These are phyloP conservation scores for Notospermus geniculatus DNA, from an alignment of 1,140 invertebrate genomes.

Conservation along the genomic window DNA sequence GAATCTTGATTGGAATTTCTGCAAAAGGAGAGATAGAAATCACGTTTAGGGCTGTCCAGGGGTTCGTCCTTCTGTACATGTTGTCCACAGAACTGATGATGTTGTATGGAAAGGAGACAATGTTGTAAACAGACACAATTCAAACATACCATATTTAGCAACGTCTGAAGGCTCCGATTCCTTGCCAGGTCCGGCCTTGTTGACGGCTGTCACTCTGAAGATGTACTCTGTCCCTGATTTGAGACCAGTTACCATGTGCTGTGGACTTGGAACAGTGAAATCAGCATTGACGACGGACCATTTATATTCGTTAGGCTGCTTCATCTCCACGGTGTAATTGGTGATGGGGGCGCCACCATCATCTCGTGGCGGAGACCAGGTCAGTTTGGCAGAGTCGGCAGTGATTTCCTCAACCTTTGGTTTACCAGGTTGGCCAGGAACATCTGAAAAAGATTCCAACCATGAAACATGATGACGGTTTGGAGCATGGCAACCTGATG, in stretches of 20 bases:
- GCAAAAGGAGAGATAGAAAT: slow-evolving; percentile 41
- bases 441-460: slow-evolving; percentile 2
- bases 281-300: slow-evolving; percentile 74
- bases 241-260: slow-evolving; percentile 90
- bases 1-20: slow-evolving; percentile 96
- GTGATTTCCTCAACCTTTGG: slow-evolving; percentile 56
- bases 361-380: slow-evolving; percentile 96
- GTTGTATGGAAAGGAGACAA: too few species aligned
- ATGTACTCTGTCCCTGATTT: slow-evolving; percentile 87
- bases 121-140: too few species aligned
- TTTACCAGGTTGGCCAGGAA: slow-evolving; percentile 5
- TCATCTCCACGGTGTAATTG: slow-evolving; percentile 82
- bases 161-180: slow-evolving; percentile 69
- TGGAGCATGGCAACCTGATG: too few species aligned
- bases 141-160: slow-evolving; percentile 3
- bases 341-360: slow-evolving; percentile 95
- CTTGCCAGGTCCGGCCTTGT: slow-evolving; percentile 93
- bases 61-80: too few species aligned
- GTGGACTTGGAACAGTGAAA: slow-evolving; percentile 68
- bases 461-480: too few species aligned
- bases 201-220: slow-evolving; percentile 93
- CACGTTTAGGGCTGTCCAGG: neutral
- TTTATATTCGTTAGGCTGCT: slow-evolving; percentile 66
- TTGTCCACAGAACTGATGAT: too few species aligned
- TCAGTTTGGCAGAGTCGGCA: slow-evolving; percentile 56